A percentile compares a stretch with the other conserved stretches of the same genome.
Conservation (phyloP, 2,797 vertebrate genomes). For the Syngnathus acus region DNA sequence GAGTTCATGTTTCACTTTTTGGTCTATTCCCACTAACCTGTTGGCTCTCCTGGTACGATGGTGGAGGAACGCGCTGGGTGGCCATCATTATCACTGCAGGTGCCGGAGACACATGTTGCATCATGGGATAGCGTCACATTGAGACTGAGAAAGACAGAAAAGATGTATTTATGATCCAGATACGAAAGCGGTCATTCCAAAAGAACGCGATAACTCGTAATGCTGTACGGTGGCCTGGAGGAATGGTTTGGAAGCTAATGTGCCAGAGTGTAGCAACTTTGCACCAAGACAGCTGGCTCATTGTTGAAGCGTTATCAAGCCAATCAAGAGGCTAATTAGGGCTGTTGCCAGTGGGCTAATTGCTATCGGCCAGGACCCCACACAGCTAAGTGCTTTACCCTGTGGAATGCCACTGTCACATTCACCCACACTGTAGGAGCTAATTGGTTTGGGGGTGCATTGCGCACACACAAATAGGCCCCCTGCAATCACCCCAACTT, state of each 20-base stretch:
- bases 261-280: slow-evolving; percentile 31
- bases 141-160: slow-evolving; percentile 68
- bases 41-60: slow-evolving; percentile 96
- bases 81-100: slow-evolving; percentile 99
- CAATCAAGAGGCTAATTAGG: slow-evolving; percentile 73
- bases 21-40: slow-evolving; percentile 72
- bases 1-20: not conserved
- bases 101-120: slow-evolving; percentile 99
- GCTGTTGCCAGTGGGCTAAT: slow-evolving; percentile 66
- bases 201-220: slow-evolving; percentile 11
- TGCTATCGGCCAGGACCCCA: slow-evolving; percentile 66
- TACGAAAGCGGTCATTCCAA: no score
- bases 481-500: slow-evolving; percentile 28
- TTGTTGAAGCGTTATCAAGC: slow-evolving; percentile 46
- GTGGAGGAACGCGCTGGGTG: slow-evolving; percentile 97
- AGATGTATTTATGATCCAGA: slow-evolving; percentile 10
- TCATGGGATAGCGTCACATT: slow-evolving; percentile 98
- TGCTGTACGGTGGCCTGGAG: slow-evolving; percentile 39
- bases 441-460: slow-evolving; percentile 57
- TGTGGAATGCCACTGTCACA: slow-evolving; percentile 43
- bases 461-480: slow-evolving; percentile 29
- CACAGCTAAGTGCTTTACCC: slow-evolving; percentile 50
- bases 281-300: slow-evolving; percentile 34
- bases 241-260: not conserved
- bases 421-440: slow-evolving; percentile 33